Evolutionary conservation across 23 tunicate genomes (phyloP).

Genomic region (Phallusia fumigata): DNA sequence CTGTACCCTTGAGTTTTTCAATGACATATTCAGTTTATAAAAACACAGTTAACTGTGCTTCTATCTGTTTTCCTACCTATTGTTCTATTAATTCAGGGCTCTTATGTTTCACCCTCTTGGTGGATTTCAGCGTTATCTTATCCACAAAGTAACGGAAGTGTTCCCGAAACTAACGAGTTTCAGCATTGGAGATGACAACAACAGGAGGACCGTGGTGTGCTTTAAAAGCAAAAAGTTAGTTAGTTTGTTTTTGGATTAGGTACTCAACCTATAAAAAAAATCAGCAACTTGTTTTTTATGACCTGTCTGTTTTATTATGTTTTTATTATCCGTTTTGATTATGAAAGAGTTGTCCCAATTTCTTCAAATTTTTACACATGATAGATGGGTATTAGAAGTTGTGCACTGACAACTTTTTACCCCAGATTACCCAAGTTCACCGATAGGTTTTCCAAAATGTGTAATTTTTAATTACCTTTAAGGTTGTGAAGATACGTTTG

Average conservation of each 20-base stretch:
- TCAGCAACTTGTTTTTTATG: too few species aligned
- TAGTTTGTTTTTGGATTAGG: neutral
- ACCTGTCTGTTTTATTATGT: too few species aligned
- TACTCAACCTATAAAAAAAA: neutral
- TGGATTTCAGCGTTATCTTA: conserved; percentile 79
- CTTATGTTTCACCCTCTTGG: conserved; percentile 83
- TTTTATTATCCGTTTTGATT: too few species aligned
- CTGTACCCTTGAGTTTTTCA: neutral
- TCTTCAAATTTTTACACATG: too few species aligned
- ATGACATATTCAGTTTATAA: neutral
- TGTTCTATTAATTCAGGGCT: conserved; percentile 52
- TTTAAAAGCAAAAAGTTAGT: conserved; percentile 68
- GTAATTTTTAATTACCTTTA: too few species aligned
- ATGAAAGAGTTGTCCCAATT: too few species aligned
- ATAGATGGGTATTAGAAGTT: too few species aligned
- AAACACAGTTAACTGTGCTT: neutral
- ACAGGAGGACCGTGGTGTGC: conserved; percentile 79
- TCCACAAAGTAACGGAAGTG: conserved; percentile 81
- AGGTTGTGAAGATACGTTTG: too few species aligned
- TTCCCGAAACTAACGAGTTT: conserved; percentile 79
- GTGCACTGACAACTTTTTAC: too few species aligned
- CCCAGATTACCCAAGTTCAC: too few species aligned
- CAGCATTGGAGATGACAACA: conserved; percentile 69
- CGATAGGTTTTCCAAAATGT: too few species aligned
- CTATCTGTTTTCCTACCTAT: neutral